phyloP scores from a whole-genome alignment of 2,888 invertebrate genomes.

The Mesorhabditis belari region DNA sequence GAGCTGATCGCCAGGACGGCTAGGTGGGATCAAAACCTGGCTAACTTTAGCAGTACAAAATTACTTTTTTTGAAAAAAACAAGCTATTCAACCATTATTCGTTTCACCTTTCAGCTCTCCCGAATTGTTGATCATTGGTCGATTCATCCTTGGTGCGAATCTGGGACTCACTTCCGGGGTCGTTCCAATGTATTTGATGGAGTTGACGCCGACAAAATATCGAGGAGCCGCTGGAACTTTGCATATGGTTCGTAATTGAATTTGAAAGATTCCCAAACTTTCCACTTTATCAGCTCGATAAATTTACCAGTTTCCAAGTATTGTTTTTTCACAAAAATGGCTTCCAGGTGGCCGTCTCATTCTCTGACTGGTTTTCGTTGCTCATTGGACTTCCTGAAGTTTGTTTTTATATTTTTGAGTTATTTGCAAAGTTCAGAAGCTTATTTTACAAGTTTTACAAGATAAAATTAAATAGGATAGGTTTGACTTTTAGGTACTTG shows the following conservation, averaged over 20 bases:
- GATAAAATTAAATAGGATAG: too few species aligned
- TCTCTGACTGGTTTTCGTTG: conserved; percentile 56
- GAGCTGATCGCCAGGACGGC: conserved; percentile 53
- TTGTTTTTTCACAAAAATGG: background rate
- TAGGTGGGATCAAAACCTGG: conserved; percentile 4
- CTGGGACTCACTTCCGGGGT: conserved; percentile 57
- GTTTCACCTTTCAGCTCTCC: conserved; percentile 47
- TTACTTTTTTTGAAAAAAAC: too few species aligned
- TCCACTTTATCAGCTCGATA: too few species aligned
- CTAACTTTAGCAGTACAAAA: background rate
- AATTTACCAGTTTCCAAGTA: too few species aligned
- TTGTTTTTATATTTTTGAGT: too few species aligned
- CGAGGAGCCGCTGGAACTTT: conserved; percentile 57
- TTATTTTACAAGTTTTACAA: too few species aligned
- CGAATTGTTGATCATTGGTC: conserved; percentile 56
- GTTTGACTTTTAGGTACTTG: conserved; percentile 31
- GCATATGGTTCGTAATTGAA: conserved; percentile 50
- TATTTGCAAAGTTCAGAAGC: too few species aligned
- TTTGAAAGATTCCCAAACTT: too few species aligned
- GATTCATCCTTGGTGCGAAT: conserved; percentile 53
- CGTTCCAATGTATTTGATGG: conserved; percentile 56
- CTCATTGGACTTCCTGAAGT: conserved; percentile 55
- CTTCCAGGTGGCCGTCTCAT: conserved; percentile 53
- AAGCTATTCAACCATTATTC: too few species aligned
- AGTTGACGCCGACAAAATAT: conserved; percentile 54